Percentiles rank a stretch among this genome's conserved stretches.
phyloP scores from a whole-genome alignment of 1,140 invertebrate genomes.

The Vollenhovia emeryi region DNA sequence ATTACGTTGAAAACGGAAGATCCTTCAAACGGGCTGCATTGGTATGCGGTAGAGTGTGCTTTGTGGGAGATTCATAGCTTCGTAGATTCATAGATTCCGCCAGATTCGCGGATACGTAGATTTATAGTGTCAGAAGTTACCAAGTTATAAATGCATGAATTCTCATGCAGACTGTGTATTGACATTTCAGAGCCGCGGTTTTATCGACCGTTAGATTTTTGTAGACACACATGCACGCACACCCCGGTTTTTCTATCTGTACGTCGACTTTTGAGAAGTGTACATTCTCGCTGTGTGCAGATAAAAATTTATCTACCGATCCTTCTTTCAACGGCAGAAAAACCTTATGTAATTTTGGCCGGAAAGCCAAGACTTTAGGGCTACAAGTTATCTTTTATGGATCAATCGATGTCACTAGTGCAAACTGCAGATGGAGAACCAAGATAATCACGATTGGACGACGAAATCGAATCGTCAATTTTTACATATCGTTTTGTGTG shows the following conservation, averaged over 20 bases:
- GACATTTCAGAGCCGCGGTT: constrained; percentile 9
- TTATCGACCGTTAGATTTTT: constrained; percentile 7
- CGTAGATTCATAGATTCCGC: constrained; percentile 1
- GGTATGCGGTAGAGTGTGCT: not conserved
- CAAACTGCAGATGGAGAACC: constrained; percentile 11
- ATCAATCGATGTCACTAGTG: constrained; percentile 26
- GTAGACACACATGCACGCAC: not conserved
- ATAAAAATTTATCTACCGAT: constrained; percentile 14
- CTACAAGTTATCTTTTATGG: constrained; percentile 26
- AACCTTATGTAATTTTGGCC: not conserved
- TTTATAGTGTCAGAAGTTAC: constrained; percentile 23
- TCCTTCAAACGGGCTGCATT: not conserved
- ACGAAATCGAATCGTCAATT: no score
- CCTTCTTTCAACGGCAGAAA: not conserved
- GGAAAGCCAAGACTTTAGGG: not conserved
- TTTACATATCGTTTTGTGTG: no score
- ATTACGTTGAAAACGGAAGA: constrained; percentile 27
- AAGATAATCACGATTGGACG: no score
- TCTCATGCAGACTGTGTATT: constrained; percentile 26
- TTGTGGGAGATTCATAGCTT: constrained; percentile 23
- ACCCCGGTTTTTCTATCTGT: not conserved
- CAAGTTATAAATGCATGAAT: constrained; percentile 16
- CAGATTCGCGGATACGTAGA: constrained; percentile 22
- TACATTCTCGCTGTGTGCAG: not conserved
- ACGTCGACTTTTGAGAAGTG: not conserved